A percentile compares a stretch with the other conserved stretches of the same genome.
phyloP scores from a whole-genome alignment of 2,888 invertebrate species.

The Oscheius sp. region DNA sequence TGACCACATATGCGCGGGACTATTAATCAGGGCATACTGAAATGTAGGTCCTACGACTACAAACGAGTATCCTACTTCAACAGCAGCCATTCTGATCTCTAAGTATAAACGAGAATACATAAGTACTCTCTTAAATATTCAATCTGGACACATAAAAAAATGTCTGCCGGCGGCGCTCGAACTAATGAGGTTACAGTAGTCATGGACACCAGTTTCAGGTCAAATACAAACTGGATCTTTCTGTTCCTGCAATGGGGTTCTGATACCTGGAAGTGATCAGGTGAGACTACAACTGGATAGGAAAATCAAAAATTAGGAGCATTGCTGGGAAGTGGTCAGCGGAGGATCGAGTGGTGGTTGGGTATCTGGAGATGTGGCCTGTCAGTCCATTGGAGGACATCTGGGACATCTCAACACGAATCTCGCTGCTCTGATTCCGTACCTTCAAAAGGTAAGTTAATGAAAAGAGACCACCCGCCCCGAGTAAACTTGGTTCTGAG shows the following conservation, averaged over 20 bases:
- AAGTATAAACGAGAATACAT: too few species aligned
- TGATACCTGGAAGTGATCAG: constrained; percentile 21
- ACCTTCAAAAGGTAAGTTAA: constrained; percentile 34
- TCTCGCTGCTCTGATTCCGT: constrained; percentile 34
- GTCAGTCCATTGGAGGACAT: constrained; percentile 56
- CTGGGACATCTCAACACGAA: constrained; percentile 50
- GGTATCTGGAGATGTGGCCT: constrained; percentile 55
- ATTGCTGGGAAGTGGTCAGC: constrained; percentile 33
- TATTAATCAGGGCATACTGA: too few species aligned
- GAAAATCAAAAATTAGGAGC: constrained; percentile 1
- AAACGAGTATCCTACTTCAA: too few species aligned
- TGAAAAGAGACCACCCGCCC: neutral
- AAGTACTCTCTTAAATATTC: too few species aligned
- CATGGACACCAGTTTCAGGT: constrained; percentile 8
- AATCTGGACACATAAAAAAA: too few species aligned
- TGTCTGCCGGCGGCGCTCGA: too few species aligned
- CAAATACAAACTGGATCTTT: neutral
- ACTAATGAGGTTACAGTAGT: too few species aligned
- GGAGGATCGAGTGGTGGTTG: constrained; percentile 41
- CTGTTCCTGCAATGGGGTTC: constrained; percentile 33
- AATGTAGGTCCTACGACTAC: too few species aligned
- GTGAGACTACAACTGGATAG: neutral
- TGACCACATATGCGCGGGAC: too few species aligned
- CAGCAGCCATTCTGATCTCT: too few species aligned
- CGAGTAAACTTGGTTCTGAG: neutral